A percentile compares a stretch with the other conserved stretches of the same genome.
Evolutionary conservation across 2,797 vertebrate species (phyloP).

Genomic region (Myotis findleyi): DNA sequence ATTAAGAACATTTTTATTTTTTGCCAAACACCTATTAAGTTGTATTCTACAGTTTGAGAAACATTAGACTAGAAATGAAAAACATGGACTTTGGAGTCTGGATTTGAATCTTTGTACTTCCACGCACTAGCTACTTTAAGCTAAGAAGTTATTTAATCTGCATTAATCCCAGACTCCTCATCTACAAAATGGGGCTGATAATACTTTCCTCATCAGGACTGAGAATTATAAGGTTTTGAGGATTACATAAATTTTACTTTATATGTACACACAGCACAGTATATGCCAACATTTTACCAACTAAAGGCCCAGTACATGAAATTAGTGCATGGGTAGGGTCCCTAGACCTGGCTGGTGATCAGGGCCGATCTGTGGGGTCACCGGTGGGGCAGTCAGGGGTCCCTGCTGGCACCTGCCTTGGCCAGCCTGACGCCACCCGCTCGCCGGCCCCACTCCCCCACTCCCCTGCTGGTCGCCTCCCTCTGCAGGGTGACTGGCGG

Average conservation of each 20-base stretch:
- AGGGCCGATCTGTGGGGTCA: no score
- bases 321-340: no score
- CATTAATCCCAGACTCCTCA: neutral
- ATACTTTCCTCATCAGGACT: neutral
- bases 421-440: no score
- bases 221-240: neutral
- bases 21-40: neutral
- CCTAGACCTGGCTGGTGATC: no score
- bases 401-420: no score
- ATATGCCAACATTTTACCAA: neutral
- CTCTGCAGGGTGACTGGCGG: no score
- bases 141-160: constrained; percentile 1
- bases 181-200: neutral
- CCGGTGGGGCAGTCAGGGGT: no score
- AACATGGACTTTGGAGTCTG: neutral
- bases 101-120: neutral
- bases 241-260: constrained; percentile 8
- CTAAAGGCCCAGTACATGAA: no score
- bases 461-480: no score
- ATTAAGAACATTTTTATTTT: neutral
- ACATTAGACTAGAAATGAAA: constrained; percentile 25
- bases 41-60: neutral
- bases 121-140: neutral
- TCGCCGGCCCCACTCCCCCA: no score
- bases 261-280: neutral